Evolutionary conservation across 1,140 invertebrate species (phyloP).

Genomic region (Heterodera schachtii): DNA sequence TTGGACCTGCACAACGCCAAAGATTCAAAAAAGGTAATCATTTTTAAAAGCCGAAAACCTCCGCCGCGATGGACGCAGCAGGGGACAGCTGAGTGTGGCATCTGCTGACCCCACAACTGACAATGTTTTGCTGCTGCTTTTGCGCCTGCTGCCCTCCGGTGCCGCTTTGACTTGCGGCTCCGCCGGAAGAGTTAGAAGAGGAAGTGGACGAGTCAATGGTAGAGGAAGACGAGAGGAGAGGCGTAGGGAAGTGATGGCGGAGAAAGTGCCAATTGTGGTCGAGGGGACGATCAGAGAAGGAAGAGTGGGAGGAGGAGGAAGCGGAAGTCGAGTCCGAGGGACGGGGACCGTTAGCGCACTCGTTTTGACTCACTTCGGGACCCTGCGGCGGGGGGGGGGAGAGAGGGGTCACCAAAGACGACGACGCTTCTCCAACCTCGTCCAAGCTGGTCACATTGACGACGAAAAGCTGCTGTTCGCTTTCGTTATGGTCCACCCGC

Average conservation of each 20-base stretch:
- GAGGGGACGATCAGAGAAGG: not conserved
- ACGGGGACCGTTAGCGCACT: not conserved
- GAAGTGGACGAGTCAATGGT: not conserved
- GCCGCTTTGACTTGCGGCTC: conserved; percentile 1
- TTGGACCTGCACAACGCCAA: conserved; percentile 10
- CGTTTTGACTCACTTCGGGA: not conserved
- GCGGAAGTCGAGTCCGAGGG: not conserved
- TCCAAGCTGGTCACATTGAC: conserved; percentile 12
- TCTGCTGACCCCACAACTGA: not conserved
- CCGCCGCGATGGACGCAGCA: conserved; percentile 12
- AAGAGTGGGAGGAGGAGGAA: not conserved
- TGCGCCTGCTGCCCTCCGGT: not conserved
- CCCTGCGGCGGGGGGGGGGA: too few species aligned
- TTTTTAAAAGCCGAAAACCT: not conserved
- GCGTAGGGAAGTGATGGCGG: too few species aligned
- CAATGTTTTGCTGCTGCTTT: not conserved
- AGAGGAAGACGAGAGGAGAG: not conserved
- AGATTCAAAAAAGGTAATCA: not conserved
- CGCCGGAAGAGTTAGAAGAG: not conserved
- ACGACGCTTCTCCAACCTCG: too few species aligned
- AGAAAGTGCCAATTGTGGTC: not conserved
- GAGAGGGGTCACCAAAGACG: too few species aligned
- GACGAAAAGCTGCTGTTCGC: not conserved
- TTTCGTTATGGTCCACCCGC: not conserved
- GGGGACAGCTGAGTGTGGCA: conserved; percentile 15